These are phyloP conservation scores for Coreoperca whiteheadi DNA, from an alignment of 2,113 vertebrate genomes.

Conservation along the genomic window DNA sequence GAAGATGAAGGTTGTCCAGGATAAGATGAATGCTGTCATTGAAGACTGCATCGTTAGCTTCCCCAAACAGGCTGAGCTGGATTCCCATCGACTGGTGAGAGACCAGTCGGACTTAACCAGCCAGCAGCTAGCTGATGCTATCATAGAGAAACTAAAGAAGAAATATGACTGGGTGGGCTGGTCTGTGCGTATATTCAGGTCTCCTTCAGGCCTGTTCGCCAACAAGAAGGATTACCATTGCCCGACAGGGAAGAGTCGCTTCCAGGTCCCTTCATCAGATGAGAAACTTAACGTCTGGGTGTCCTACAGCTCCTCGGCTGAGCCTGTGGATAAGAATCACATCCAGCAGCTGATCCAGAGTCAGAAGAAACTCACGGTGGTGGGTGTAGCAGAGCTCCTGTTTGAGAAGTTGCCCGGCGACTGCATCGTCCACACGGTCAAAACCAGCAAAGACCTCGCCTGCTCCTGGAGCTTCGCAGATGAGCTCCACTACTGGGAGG, in stretches of 20 bases:
- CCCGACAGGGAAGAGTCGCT: constrained; percentile 79
- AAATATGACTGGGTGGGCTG: constrained; percentile 86
- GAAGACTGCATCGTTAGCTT: constrained; percentile 83
- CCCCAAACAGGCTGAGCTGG: constrained; percentile 78
- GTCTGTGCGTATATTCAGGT: constrained; percentile 82
- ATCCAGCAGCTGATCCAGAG: constrained; percentile 77
- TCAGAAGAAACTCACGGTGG: constrained; percentile 75
- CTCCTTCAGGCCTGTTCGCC: constrained; percentile 65
- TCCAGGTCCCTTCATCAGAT: constrained; percentile 73
- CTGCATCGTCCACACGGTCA: constrained; percentile 80
- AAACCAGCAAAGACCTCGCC: constrained; percentile 75
- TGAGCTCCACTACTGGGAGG: constrained; percentile 83
- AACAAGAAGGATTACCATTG: constrained; percentile 77
- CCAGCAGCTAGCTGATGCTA: constrained; percentile 76
- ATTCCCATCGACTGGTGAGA: constrained; percentile 73
- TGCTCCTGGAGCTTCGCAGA: constrained; percentile 80
- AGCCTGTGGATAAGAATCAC: constrained; percentile 75
- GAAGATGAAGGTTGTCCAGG: constrained; percentile 83
- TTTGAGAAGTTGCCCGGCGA: constrained; percentile 72
- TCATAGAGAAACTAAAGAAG: constrained; percentile 75
- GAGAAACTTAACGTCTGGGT: constrained; percentile 80
- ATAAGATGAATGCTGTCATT: constrained; percentile 79
- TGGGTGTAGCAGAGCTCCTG: constrained; percentile 70
- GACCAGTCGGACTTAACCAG: constrained; percentile 62
- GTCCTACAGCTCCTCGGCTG: constrained; percentile 83